Evolutionary conservation across 2,797 vertebrate genomes (phyloP), one percentile per base, ranked within the genome.

Genomic region (Streptopelia turtur): DNA sequence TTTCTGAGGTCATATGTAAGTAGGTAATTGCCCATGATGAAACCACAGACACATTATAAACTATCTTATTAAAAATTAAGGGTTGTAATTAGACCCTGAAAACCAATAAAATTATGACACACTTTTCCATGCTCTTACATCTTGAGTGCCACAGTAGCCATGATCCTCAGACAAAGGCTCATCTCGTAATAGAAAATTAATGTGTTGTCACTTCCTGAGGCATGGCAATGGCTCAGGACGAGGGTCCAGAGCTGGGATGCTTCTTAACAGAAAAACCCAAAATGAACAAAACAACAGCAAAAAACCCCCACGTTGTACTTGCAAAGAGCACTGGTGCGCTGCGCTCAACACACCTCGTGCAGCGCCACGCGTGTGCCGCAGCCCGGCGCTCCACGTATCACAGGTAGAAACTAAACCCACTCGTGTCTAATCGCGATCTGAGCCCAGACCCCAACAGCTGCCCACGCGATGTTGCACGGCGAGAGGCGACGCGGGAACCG

Each of bases 61-160:
- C 15, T 9, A 50, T 27, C 49, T 85, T 57, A 94, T 83, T 92
- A 93, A 94, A 90, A 92, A 95, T 78, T 94, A 89, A 93, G 86
- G 35, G 20, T 27, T 43, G 68, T 10, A 87, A 85, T 85, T 78
- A 91, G n/a, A 25, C 8, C 4, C 57, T 33, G 45, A 83, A 93
- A 68, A 5, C 16, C 28, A 37, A 20, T 30, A 39, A 57, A 56
- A 75, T 50, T 35, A 49, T 47, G 41, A 10, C 10, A 79, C 10
- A 24, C 25, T 49, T 52, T 41, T 6, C 24, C 41, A 8, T 5
- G 5, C 2, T 18, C 22, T 16, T 25, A 8, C 31, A 22, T 14
- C 24, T 22, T 13, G 25, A 1, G 28, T 10, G 5, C 37, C 31
- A 1, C 0, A 0, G 49, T 0, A 53, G 37, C 41, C 3, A 37